Base-by-base conservation (phyloP, 2,113 vertebrate species). In the Chionis minor region DNA sequence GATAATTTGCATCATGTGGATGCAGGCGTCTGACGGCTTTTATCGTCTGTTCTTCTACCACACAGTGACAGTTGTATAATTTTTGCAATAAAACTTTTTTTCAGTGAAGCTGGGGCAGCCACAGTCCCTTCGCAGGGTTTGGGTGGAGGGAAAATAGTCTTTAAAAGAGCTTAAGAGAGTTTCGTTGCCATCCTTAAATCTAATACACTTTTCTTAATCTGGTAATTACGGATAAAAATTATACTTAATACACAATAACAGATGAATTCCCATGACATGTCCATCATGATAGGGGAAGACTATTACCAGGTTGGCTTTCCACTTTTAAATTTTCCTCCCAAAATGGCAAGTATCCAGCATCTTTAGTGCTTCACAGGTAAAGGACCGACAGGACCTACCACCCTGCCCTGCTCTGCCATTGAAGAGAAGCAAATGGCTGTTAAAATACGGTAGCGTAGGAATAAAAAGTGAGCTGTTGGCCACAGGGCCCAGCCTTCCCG, bases 51-150 rank as follows among this genome's bases (percentile, higher is more conserved):
- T 92, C 94, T 89, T 93, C 73, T 91, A 74, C 52, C 72, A 49
- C 90, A 81, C 49, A 22, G 8, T 49, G 63, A 77, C 85, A 61
- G 80, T 92, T 91, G 90, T 89, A 8, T 96, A 30, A 96, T 97
- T 97, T 97, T 98, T 97, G 96, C 97, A 98, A 97, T 98, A 98
- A 98, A 98, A 90, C 44, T 63, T 30, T 92, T 96, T 97, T 96
- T 96, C 96, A 96, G 4, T 88, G 54, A 96, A 73, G 1, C 49
- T 51, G 30, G 30, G 38, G 74, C 3, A 35, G 65, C 54, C n/a
- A 15, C 4, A 17, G 12, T 51, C 26, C 40, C 40, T 26, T 61
- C 15, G 13, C 2, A 55, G 14, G 65, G 38, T 9, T 55, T 28
- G 24, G 47, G 44, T 10, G 40, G 23, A 55, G 42, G 18, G 13